These are phyloP conservation scores for Heterodera carotae DNA, from an alignment of 1,140 invertebrate genomes.

Conservation along the genomic window DNA sequence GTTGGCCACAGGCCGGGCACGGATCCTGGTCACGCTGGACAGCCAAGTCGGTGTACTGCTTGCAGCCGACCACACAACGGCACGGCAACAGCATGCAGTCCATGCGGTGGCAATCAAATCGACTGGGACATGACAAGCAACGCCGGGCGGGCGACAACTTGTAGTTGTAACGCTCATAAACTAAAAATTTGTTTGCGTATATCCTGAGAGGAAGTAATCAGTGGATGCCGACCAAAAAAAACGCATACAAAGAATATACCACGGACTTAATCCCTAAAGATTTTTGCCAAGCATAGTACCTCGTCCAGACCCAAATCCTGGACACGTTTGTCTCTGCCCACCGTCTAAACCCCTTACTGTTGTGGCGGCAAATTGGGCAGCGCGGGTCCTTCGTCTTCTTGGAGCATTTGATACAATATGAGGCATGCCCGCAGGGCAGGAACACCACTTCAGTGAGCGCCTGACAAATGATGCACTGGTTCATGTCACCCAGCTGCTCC, in stretches of 20 bases:
- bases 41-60: slow-evolving; percentile 10
- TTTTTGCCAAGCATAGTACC: too few species aligned
- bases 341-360: not conserved
- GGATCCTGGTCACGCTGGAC: slow-evolving; percentile 10
- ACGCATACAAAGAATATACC: too few species aligned
- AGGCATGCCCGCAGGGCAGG: slow-evolving; percentile 19
- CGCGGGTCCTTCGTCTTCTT: not conserved
- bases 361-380: slow-evolving; percentile 14
- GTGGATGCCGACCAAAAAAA: too few species aligned
- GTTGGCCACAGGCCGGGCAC: slow-evolving; percentile 2
- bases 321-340: not conserved
- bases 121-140: slow-evolving; percentile 21
- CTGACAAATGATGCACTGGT: slow-evolving; percentile 5
- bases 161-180: not conserved
- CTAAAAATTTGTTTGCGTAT: not conserved
- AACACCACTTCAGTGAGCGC: slow-evolving; percentile 16
- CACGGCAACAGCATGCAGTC: slow-evolving; percentile 33
- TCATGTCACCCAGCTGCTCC: slow-evolving; percentile 5
- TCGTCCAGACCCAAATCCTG: too few species aligned
- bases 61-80: slow-evolving; percentile 32
- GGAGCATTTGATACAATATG: not conserved
- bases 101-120: slow-evolving; percentile 26
- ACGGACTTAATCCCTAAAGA: too few species aligned
- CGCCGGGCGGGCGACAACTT: not conserved
- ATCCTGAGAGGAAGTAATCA: too few species aligned